Evolutionary conservation across 35 echinoderm and acorn worm species (phyloP).

Genomic region (Anneissia japonica): DNA sequence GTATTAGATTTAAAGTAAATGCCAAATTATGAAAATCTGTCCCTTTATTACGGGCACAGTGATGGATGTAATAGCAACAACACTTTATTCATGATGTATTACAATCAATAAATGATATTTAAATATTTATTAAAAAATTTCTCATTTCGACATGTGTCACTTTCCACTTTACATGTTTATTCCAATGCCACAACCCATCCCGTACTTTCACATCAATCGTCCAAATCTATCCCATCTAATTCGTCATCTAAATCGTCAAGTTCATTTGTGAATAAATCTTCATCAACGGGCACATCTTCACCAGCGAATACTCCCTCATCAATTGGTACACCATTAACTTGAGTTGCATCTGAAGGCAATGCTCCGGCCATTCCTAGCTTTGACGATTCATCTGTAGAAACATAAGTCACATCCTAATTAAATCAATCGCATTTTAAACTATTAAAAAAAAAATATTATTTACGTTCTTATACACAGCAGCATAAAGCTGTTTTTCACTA

Average conservation of each 20-base stretch:
- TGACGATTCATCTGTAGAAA: slow-evolving; percentile 60
- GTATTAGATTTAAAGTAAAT: too few species aligned
- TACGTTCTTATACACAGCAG: neutral
- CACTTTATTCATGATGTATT: too few species aligned
- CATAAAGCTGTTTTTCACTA: neutral
- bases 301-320: slow-evolving; percentile 42
- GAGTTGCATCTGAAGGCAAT: slow-evolving; percentile 52
- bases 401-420: too few species aligned
- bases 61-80: too few species aligned
- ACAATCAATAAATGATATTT: too few species aligned
- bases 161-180: too few species aligned
- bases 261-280: slow-evolving; percentile 90
- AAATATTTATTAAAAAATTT: too few species aligned
- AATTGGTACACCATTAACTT: slow-evolving; percentile 37
- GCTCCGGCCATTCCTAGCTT: slow-evolving; percentile 87
- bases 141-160: too few species aligned
- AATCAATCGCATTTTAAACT: neutral
- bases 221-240: slow-evolving; percentile 71
- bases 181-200: too few species aligned
- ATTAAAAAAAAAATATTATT: neutral
- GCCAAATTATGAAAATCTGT: too few species aligned
- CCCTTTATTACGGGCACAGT: too few species aligned
- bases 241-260: slow-evolving; percentile 77
- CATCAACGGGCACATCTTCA: slow-evolving; percentile 81
- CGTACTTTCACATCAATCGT: slow-evolving; percentile 10